These are phyloP conservation scores for Empidonax alnorum DNA, from an alignment of 2,113 vertebrate genomes.

Conservation along the genomic window DNA sequence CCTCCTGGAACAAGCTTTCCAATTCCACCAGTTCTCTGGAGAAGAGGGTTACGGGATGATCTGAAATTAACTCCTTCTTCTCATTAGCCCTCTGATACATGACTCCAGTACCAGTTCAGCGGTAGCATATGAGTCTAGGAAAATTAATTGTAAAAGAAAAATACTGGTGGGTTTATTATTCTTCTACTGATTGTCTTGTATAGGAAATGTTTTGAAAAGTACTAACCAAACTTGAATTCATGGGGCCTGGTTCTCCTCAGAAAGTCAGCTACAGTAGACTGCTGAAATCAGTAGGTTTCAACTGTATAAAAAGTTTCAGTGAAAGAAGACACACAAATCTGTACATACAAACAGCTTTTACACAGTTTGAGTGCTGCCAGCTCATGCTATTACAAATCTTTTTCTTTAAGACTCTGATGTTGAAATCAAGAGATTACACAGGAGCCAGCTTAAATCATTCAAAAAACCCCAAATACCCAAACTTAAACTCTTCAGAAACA, in stretches of 20 bases:
- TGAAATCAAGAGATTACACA: background rate
- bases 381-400: background rate
- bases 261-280: background rate
- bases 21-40: background rate
- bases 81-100: background rate
- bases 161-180: background rate
- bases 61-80: background rate
- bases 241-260: background rate
- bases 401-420: background rate
- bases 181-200: background rate
- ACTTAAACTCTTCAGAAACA: background rate
- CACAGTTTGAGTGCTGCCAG: background rate
- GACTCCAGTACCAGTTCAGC: background rate
- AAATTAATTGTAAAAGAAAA: background rate
- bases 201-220: background rate
- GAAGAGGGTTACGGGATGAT: background rate
- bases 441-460: background rate
- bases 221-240: background rate
- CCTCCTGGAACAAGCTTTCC: background rate
- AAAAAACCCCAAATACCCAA: background rate
- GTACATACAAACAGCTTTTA: background rate
- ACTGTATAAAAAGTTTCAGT: background rate
- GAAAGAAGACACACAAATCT: background rate
- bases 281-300: background rate
- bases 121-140: background rate